phyloP scores from a whole-genome alignment of 2,113 vertebrate species.

The Danionella cerebrum region DNA sequence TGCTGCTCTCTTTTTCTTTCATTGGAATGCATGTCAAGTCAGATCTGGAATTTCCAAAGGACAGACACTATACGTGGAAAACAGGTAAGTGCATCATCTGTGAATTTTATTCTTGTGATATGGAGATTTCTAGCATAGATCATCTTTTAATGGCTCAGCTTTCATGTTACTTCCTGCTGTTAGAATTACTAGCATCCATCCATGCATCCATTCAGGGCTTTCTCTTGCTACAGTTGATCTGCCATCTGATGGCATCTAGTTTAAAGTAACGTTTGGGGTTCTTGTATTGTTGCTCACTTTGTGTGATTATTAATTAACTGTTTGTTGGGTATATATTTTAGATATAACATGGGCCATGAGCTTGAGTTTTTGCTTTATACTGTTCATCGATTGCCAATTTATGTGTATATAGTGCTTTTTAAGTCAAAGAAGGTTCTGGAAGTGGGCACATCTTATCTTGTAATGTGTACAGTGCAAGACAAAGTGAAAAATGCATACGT shows the following conservation, averaged over 20 bases:
- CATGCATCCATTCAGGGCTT: conserved; percentile 1
- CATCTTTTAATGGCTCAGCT: not conserved
- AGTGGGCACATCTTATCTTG: too few relatives aligned
- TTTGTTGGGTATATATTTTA: too few relatives aligned
- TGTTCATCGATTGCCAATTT: too few relatives aligned
- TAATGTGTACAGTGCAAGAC: too few relatives aligned
- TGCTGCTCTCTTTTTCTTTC: conserved; percentile 67
- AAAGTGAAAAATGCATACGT: too few relatives aligned
- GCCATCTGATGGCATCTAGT: too few relatives aligned
- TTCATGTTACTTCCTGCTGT: conserved; percentile 7
- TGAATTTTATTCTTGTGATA: conserved; percentile 5
- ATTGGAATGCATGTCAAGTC: conserved; percentile 64
- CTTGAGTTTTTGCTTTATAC: too few relatives aligned
- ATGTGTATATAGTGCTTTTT: too few relatives aligned
- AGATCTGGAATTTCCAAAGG: conserved; percentile 70
- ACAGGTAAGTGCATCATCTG: conserved; percentile 70
- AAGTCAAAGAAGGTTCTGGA: too few relatives aligned
- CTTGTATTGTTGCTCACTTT: not conserved
- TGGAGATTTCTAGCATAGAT: not conserved
- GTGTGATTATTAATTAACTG: too few relatives aligned
- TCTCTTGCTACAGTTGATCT: too few relatives aligned
- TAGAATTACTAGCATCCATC: conserved; percentile 5
- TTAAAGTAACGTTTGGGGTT: not conserved
- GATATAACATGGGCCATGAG: too few relatives aligned
- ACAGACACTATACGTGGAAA: conserved; percentile 86